Base-by-base conservation (phyloP, 2,888 invertebrate genomes). In the Hypselothyrea guttata region DNA sequence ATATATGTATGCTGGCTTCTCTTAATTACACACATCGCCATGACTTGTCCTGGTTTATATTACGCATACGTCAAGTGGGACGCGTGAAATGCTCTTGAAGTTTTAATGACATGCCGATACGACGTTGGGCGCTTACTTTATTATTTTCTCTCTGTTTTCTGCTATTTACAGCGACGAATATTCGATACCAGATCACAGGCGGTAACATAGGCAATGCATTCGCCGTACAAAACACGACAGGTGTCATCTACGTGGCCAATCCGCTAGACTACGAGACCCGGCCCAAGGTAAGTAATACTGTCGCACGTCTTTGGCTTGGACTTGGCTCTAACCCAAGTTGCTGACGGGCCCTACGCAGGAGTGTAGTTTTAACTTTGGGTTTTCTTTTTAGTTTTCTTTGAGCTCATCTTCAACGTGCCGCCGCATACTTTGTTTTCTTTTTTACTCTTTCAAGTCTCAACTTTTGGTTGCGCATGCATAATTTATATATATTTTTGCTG, bases 161-260 rank as follows among this genome's bases (percentile, higher is more conserved):
- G 28, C 5, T 78, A 73, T 68, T 92, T 92, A 57, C 93, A 97
- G 98, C 97, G 91, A 97, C 97, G 92, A 96, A 96, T 94, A 97
- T 98, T 94, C 97, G 97, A 93, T 98, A 98, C 93, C 97, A 98
- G 94, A 98, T 98, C 92, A 97, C 97, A 92, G 96, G 96, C 94
- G 98, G 98, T 92, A 98, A 98, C 94, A 94, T 97, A 93, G 97
- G 97, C 74, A 98, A 98, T 87, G 98, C 97, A 22, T 98, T 98
- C 90, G 97, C 97, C 84, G 97, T 98, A 88, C 97, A 97, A 91
- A 97, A 97, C 91, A 97, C 97, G 94, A 98, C 98, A 72, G 98
- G 98, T 78, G 97, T 98, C 89, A 98, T 98, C 91, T 98, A 97
- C 91, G 97, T 98, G 81, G 97, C 97, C 59, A 97, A 97, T 81